A percentile compares a stretch with the other conserved stretches of the same genome.
These are phyloP conservation scores for Manis pentadactyla DNA, from an alignment of 2,797 vertebrate species.

Conservation along the genomic window DNA sequence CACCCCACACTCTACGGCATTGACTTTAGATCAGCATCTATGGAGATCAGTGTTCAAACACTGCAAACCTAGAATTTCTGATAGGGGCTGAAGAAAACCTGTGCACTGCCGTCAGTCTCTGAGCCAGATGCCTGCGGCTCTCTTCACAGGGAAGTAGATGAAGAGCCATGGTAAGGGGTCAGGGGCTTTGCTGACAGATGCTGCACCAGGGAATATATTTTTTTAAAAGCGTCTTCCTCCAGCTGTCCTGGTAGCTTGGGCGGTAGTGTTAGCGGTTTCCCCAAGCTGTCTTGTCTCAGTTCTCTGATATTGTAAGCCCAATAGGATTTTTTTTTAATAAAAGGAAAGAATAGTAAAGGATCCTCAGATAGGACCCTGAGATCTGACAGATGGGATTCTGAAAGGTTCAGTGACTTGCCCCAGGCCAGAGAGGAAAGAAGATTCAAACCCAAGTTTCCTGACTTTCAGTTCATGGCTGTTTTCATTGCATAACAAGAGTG, in stretches of 20 bases:
- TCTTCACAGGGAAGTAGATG: conserved; percentile 55
- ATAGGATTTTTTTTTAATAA: not conserved
- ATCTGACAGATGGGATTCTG: not conserved
- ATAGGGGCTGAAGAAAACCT: not conserved
- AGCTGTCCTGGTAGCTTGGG: not conserved
- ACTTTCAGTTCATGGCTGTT: conserved; percentile 13
- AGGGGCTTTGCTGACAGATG: conserved; percentile 57
- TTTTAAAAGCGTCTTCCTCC: conserved; percentile 3
- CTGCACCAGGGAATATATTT: not conserved
- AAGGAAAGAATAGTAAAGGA: not conserved
- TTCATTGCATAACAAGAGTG: conserved; percentile 16
- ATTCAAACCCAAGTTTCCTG: conserved; percentile 48
- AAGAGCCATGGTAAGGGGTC: conserved; percentile 53
- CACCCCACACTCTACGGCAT: not conserved
- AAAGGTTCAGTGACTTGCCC: not conserved
- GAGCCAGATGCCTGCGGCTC: not conserved
- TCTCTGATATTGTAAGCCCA: not conserved
- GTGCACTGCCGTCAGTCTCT: not conserved
- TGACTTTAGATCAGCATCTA: too few species aligned
- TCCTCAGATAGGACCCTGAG: not conserved
- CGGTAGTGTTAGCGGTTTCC: not conserved
- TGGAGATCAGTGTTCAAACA: not conserved
- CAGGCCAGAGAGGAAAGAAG: not conserved
- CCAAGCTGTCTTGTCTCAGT: conserved; percentile 2
- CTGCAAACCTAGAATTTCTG: not conserved